These are phyloP conservation scores for Zophobas atratus DNA, from an alignment of 1,140 invertebrate genomes.

Conservation along the genomic window DNA sequence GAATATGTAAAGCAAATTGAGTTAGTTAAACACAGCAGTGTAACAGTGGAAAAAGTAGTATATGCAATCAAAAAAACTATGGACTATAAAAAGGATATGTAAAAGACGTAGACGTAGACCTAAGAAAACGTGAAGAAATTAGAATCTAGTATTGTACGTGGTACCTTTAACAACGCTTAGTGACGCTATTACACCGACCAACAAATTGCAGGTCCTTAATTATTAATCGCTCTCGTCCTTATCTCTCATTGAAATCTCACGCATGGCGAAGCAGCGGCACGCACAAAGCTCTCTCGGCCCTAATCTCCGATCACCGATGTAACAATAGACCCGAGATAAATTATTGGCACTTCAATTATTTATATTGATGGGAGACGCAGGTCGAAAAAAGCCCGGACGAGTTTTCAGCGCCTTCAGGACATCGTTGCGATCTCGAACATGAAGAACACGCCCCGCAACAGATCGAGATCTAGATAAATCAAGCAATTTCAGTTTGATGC, in stretches of 20 bases:
- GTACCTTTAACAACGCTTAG: not conserved
- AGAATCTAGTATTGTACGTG: too few relatives aligned
- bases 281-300: constrained; percentile 13
- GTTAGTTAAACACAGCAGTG: too few relatives aligned
- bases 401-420: constrained; percentile 15
- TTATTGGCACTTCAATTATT: constrained; percentile 41
- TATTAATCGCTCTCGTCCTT: constrained; percentile 8
- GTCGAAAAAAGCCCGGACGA: constrained; percentile 2
- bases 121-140: too few relatives aligned
- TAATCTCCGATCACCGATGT: constrained; percentile 32
- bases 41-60: too few relatives aligned
- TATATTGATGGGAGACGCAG: constrained; percentile 5
- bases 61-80: too few relatives aligned
- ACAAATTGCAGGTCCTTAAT: too few relatives aligned
- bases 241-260: constrained; percentile 22
- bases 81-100: too few relatives aligned
- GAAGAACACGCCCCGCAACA: not conserved
- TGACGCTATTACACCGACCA: not conserved
- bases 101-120: too few relatives aligned
- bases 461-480: not conserved
- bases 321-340: constrained; percentile 35
- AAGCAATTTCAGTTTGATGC: too few relatives aligned
- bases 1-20: too few relatives aligned
- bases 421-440: not conserved
- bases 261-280: constrained; percentile 17